Conservation (phyloP, 2,888 invertebrate genomes). For the Tenthredo scrophulariae region DNA sequence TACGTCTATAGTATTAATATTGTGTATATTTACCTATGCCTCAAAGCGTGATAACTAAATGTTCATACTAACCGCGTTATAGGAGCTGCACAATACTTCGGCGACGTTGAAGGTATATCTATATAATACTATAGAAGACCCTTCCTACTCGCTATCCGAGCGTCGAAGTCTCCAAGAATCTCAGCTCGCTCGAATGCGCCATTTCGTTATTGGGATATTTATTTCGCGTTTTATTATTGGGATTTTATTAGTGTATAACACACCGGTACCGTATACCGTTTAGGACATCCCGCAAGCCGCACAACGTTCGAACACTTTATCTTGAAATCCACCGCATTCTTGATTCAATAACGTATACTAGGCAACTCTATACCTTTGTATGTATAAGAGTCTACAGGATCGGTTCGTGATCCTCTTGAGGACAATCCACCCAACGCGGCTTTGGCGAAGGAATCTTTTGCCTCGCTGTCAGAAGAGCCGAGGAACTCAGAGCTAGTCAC, state of each 20-base stretch:
- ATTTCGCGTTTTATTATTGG: conserved; percentile 22
- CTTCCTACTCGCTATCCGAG: conserved; percentile 37
- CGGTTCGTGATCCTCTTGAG: conserved; percentile 11
- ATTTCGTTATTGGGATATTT: conserved; percentile 36
- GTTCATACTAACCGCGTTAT: conserved; percentile 10
- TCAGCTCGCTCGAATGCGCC: conserved; percentile 31
- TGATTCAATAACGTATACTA: conserved; percentile 16
- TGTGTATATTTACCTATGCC: not conserved
- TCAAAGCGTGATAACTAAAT: not conserved
- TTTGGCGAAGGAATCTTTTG: conserved; percentile 43
- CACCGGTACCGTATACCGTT: not conserved
- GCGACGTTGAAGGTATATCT: not conserved
- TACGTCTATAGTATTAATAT: not conserved
- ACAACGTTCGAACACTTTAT: conserved; percentile 6
- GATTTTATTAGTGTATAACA: not conserved
- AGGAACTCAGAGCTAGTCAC: conserved; percentile 21
- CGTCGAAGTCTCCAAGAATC: conserved; percentile 54
- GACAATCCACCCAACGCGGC: conserved; percentile 28
- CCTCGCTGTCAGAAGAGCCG: conserved; percentile 43
- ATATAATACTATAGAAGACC: conserved; percentile 22
- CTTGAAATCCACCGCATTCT: not conserved
- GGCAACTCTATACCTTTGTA: not conserved
- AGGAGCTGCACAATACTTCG: not conserved
- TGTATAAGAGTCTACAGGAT: not conserved
- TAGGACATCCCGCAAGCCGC: not conserved